Percentiles rank a stretch among this genome's conserved stretches.
phyloP scores from a whole-genome alignment of 2,113 vertebrate genomes.

The Zosterops hypoxanthus region DNA sequence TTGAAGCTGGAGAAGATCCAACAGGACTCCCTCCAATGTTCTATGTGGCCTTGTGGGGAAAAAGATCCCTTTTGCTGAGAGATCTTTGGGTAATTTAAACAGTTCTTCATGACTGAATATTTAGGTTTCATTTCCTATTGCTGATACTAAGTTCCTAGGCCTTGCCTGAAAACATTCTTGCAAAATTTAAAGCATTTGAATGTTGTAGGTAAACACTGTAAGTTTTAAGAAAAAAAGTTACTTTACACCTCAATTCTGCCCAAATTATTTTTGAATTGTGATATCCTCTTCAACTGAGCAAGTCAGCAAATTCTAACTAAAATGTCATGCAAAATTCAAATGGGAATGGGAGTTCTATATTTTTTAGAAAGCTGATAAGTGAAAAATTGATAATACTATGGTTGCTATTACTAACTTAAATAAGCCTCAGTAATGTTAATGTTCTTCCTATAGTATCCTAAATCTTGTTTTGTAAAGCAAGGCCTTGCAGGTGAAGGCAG shows the following conservation, averaged over 20 bases:
- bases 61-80: not conserved
- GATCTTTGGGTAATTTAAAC: not conserved
- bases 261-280: not conserved
- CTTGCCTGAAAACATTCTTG: not conserved
- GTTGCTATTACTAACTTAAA: not conserved
- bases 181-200: not conserved
- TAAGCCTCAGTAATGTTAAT: not conserved
- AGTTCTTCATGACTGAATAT: not conserved
- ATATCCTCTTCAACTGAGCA: not conserved
- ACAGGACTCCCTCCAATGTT: not conserved
- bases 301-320: not conserved
- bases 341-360: not conserved
- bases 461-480: not conserved
- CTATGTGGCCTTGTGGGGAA: not conserved
- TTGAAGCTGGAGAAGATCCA: conserved; percentile 23
- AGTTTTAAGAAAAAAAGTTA: not conserved
- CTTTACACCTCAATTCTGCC: not conserved
- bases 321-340: not conserved
- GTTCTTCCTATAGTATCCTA: not conserved
- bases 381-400: not conserved
- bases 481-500: not conserved
- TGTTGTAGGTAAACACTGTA: not conserved
- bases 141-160: not conserved
- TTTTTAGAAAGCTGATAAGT: not conserved
- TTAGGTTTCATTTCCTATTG: not conserved